Percentiles rank a stretch among this genome's conserved stretches.
phyloP scores from a whole-genome alignment of 35 echinoderm and acorn worm genomes.

The Acanthaster planci region DNA sequence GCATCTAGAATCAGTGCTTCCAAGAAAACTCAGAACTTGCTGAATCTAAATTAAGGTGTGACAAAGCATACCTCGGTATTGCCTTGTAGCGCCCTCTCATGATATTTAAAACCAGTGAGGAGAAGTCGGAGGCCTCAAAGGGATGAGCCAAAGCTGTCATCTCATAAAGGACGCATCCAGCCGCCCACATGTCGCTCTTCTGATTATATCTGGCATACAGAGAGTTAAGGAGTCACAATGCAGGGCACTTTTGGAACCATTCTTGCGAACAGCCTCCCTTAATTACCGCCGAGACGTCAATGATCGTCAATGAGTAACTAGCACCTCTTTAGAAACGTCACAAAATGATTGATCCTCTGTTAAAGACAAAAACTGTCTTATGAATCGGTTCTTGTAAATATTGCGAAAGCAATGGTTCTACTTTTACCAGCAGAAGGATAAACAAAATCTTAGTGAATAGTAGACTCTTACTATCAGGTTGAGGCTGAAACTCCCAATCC shows the following conservation, averaged over 20 bases:
- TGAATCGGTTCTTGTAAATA: too few species aligned
- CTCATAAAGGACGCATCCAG: conserved; percentile 88
- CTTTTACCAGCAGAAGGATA: too few species aligned
- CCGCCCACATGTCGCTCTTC: conserved; percentile 96
- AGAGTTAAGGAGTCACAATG: neutral
- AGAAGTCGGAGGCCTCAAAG: conserved; percentile 79
- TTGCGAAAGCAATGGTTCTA: too few species aligned
- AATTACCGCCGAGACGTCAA: neutral
- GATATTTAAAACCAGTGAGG: conserved; percentile 74
- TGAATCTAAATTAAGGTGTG: too few species aligned
- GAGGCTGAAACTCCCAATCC: too few species aligned
- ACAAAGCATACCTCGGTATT: conserved; percentile 61
- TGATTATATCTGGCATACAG: conserved; percentile 76
- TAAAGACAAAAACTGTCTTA: too few species aligned
- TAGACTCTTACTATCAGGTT: too few species aligned
- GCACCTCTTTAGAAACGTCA: too few species aligned
- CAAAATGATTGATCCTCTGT: too few species aligned
- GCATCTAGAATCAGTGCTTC: too few species aligned
- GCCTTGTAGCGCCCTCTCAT: conserved; percentile 54
- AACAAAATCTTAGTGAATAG: too few species aligned
- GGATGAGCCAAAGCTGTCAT: conserved; percentile 68
- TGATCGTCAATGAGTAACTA: neutral
- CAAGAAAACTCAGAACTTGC: too few species aligned
- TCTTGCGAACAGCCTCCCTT: neutral
- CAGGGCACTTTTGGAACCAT: neutral